Evolutionary conservation across 2,113 vertebrate species (phyloP), one percentile per base, ranked within the genome.

Genomic region (Chionodraco myersi): DNA sequence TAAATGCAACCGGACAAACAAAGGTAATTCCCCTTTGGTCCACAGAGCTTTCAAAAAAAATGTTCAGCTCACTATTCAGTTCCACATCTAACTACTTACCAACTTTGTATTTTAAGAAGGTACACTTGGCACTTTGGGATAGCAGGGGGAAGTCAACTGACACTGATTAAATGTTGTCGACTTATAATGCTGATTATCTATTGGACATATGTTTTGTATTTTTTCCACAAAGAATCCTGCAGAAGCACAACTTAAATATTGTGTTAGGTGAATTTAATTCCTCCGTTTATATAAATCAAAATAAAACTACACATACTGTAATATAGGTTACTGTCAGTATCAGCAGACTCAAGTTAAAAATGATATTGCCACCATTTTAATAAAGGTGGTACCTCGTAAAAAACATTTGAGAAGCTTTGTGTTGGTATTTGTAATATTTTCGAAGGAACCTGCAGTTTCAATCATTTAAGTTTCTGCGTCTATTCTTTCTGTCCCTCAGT

Each of bases 401-500:
- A 57, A 12, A 34, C 3, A 56, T 45, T 41, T 41, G 1, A 53
- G 8, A 1, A 34, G 34, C 41, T 44, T 56, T 44, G 15, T 16
- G 51, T 23, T 26, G 51, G 18, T 68, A 8, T 15, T 16, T 54
- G 18, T 5, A 16, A 49, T 6, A 16, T 16, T 12, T 12, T 41
- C 36, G 7, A 6, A 41, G 6, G 36, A 41, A 41, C 36, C 7
- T 41, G 36, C 36, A 41, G 36, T 41, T 41, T 8, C 36, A 41
- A 21, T 2, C 51, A 26, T 67, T 67, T 54, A 18, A 56, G 16
- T 77, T 72, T 63, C 26, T 69, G 11, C 45, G 61, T 72, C 44
- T 59, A 5, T 16, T 76, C 3, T 53, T 65, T 10, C 26, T 65
- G 2, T 79, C 26, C 1, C 80, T 58, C 57, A 93, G 91, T 83